Evolutionary conservation across 2,888 invertebrate genomes (phyloP).

Genomic region (Diloba caeruleocephala): DNA sequence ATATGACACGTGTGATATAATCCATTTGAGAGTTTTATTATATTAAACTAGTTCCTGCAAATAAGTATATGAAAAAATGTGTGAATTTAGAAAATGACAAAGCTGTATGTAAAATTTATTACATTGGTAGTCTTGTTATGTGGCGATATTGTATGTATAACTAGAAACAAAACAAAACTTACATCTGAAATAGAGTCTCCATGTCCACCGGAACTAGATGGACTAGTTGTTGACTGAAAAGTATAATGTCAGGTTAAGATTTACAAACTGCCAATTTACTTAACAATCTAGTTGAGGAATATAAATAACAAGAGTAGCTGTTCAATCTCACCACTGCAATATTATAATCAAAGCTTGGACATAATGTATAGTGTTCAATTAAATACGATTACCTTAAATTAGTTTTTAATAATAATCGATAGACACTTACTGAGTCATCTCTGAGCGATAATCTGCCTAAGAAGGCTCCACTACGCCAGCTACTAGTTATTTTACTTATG

Average conservation of each 20-base stretch:
- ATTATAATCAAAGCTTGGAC: no score
- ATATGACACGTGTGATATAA: no score
- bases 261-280: not conserved
- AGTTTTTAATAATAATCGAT: constrained; percentile 11
- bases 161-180: constrained; percentile 52
- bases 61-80: no score
- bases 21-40: no score
- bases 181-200: constrained; percentile 83
- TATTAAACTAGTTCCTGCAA: no score
- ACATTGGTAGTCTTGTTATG: no score
- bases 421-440: constrained; percentile 81
- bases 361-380: not conserved
- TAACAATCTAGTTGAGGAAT: no score
- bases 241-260: constrained; percentile 1
- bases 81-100: no score
- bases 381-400: not conserved
- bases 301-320: no score
- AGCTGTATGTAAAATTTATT: no score
- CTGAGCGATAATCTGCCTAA: constrained; percentile 85
- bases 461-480: constrained; percentile 85
- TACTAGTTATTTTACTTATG: constrained; percentile 88
- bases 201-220: constrained; percentile 80
- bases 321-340: no score
- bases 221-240: constrained; percentile 82
- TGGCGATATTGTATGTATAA: not conserved